These are phyloP conservation scores for Canis aureus DNA, from an alignment of 2,113 vertebrate species.

Conservation along the genomic window DNA sequence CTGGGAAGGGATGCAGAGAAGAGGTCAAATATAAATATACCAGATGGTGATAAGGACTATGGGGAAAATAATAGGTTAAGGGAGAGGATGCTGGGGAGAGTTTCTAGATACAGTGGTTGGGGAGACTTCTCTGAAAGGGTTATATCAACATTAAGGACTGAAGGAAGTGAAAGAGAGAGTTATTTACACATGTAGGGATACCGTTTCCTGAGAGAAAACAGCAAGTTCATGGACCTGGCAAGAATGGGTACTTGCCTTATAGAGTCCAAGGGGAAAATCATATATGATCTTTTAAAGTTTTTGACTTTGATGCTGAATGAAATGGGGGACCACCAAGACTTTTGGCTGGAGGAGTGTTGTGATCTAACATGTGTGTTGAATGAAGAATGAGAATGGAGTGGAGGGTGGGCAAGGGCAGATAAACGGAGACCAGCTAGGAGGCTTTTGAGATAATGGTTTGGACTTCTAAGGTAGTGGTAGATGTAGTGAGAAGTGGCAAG, in stretches of 20 bases:
- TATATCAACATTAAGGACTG: background rate
- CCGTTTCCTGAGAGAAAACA: background rate
- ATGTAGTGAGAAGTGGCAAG: background rate
- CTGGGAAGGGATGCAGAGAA: background rate
- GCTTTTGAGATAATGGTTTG: background rate
- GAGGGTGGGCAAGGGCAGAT: no score
- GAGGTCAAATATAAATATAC: background rate
- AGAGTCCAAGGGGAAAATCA: no score
- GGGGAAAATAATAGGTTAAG: background rate
- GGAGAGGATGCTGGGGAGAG: background rate
- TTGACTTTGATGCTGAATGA: background rate
- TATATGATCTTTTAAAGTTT: background rate
- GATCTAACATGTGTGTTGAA: background rate
- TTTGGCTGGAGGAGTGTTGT: background rate
- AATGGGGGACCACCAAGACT: background rate
- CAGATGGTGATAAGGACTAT: background rate
- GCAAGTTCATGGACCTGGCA: background rate
- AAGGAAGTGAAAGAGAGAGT: background rate
- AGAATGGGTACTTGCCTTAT: background rate
- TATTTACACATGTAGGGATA: background rate
- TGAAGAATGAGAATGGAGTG: background rate
- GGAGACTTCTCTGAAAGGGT: background rate
- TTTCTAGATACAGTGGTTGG: background rate
- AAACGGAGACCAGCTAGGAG: background rate
- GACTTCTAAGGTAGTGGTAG: background rate